A percentile compares a stretch with the other conserved stretches of the same genome.
phyloP scores from a whole-genome alignment of 2,113 vertebrate species.

The Bothrops jararaca region DNA sequence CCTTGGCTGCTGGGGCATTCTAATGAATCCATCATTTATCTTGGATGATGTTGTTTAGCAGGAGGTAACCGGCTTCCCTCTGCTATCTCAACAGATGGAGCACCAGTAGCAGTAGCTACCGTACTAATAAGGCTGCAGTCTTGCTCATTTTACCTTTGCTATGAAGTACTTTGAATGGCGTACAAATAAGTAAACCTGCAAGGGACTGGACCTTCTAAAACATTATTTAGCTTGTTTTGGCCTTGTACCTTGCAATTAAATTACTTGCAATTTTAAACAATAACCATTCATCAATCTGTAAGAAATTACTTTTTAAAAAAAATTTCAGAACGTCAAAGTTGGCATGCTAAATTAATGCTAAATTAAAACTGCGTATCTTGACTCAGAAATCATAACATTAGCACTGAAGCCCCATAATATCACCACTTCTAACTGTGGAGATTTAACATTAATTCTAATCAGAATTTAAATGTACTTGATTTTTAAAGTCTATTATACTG shows the following conservation, averaged over 20 bases:
- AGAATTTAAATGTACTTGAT: neutral
- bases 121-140: neutral
- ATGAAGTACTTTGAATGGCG: neutral
- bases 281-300: constrained; percentile 19
- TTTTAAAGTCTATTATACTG: neutral
- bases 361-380: constrained; percentile 22
- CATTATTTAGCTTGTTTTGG: neutral
- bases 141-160: neutral
- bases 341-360: constrained; percentile 7
- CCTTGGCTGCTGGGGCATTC: neutral
- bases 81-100: neutral
- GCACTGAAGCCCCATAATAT: neutral
- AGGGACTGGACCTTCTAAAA: neutral
- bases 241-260: constrained; percentile 20
- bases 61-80: neutral
- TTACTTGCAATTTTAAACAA: neutral
- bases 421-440: constrained; percentile 20
- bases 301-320: neutral
- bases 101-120: neutral
- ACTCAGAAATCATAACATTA: neutral
- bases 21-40: neutral
- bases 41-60: neutral
- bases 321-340: neutral
- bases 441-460: neutral
- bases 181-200: neutral